Evolutionary conservation across 2,113 vertebrate genomes (phyloP), one percentile per base, ranked within the genome.

Genomic region (Limnothrissa miodon): DNA sequence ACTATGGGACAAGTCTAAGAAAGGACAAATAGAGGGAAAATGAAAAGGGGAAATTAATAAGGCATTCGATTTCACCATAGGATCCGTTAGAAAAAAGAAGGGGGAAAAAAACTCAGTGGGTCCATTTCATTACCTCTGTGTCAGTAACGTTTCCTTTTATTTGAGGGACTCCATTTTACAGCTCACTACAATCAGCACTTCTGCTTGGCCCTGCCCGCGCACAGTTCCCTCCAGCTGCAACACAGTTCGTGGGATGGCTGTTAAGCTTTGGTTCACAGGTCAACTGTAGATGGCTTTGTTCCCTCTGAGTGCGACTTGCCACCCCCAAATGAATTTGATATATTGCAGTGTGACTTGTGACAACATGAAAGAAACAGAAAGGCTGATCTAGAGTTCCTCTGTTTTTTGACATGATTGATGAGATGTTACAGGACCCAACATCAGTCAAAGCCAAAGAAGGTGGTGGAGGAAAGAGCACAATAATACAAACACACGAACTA

Each of bases 251-350:
- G 59, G 45, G 85, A 51, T 82, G 48, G 78, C 79, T 78, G 46
- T 78, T 56, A 59, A 45, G 45, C 78, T 83, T 83, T 74, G 78
- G 23, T 45, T 17, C 79, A 62, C 59, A 84, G 80, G 82, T 84
- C 85, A 86, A 82, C 48, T 81, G 82, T 21, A 78, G 51, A 86
- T 62, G 84, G 81, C 66, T 78, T 15, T 23, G 44, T 62, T 84
- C 33, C 80, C 39, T 80, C 39, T 56, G 80, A 45, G 62, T 70
- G 53, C 59, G n/a, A 33, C 7, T n/a, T 0, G 10, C n/a, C 80
- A 70, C 80, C 81, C 83, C 45, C 79, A 74, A 33, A n/a, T 81
- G 59, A n/a, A 66, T 66, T 66, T 66, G 59, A 66, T 66, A 13
- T 66, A 59, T 59, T 59, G 53, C 17, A 59, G 53, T 59, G 19